These are phyloP conservation scores for Bubo bubo DNA, from an alignment of 2,113 vertebrate species.

Conservation along the genomic window DNA sequence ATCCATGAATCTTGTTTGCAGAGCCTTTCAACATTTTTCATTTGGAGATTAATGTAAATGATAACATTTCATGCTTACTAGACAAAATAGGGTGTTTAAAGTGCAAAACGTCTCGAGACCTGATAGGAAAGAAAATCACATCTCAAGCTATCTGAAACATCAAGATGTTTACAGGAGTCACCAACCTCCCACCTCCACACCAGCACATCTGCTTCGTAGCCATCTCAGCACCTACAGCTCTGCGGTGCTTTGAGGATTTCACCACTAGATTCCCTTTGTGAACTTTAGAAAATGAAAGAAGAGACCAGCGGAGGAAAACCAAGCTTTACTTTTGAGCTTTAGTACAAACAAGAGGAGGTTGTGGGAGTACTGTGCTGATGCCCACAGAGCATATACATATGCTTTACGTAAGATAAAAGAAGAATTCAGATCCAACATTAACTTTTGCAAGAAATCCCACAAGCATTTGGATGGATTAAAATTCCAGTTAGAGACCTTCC, in stretches of 20 bases:
- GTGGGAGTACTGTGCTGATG: accelerated
- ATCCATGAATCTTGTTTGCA: neutral
- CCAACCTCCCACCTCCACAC: neutral
- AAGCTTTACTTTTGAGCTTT: neutral
- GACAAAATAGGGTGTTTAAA: neutral
- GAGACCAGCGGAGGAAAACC: neutral
- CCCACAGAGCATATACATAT: neutral
- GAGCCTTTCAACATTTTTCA: neutral
- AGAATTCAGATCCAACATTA: neutral
- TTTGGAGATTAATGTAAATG: neutral
- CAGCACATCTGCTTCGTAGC: neutral
- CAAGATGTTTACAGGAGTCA: neutral
- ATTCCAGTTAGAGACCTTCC: neutral
- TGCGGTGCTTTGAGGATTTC: neutral
- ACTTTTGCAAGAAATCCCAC: neutral
- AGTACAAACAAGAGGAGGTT: neutral
- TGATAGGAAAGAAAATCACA: neutral
- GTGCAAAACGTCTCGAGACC: neutral
- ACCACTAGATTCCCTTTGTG: neutral
- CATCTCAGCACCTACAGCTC: neutral
- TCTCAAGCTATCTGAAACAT: neutral
- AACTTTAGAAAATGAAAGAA: neutral
- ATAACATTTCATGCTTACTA: neutral
- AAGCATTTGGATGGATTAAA: neutral
- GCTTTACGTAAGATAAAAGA: neutral